Evolutionary conservation across 2,888 invertebrate genomes (phyloP), one percentile per base, ranked within the genome.

Genomic region (Drosophila mercatorum): DNA sequence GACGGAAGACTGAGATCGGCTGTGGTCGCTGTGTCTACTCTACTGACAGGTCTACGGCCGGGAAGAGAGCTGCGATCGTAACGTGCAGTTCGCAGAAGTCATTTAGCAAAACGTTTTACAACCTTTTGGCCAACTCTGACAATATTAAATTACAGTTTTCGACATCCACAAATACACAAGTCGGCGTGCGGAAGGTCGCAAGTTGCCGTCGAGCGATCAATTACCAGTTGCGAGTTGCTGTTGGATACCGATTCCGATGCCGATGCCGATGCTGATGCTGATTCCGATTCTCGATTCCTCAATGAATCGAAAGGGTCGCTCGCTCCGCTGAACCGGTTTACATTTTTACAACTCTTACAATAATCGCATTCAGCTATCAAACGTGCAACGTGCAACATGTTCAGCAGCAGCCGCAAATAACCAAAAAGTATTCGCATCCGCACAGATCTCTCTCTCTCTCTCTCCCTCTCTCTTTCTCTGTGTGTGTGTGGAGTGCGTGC

Each of bases 71-170:
- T 72, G 64, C 34, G 66, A 56, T 72, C 75, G 75, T 78, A 78
- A 78, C 74, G 68, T 71, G 78, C 83, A 86, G 80, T 83, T 83
- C 80, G 88, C 87, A 83, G 88, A 88, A 89, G 88, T 88, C 90
- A 89, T 88, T 90, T 89, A 89, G 84, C 83, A 88, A 83, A 90
- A 88, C 89, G 77, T 80, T 90, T 81, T 82, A 90, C 90, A 88
- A 82, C 80, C 85, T 83, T 87, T 88, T 89, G 80, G 72, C 72
- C 51, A 57, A 67, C 55, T 61, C 76, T 78, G 88, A 81, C 89
- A 87, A 87, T 87, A 89, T 87, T 87, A 83, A 87, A 89, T 89
- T 89, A 89, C 87, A 89, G 72, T 75, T 69, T 58, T 75, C 67
- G 76, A 53, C 49, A 80, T 81, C 63, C 75, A 70, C 70, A 51